Conservation (phyloP, 2,797 vertebrate genomes). For the Notolabrus celidotus region DNA sequence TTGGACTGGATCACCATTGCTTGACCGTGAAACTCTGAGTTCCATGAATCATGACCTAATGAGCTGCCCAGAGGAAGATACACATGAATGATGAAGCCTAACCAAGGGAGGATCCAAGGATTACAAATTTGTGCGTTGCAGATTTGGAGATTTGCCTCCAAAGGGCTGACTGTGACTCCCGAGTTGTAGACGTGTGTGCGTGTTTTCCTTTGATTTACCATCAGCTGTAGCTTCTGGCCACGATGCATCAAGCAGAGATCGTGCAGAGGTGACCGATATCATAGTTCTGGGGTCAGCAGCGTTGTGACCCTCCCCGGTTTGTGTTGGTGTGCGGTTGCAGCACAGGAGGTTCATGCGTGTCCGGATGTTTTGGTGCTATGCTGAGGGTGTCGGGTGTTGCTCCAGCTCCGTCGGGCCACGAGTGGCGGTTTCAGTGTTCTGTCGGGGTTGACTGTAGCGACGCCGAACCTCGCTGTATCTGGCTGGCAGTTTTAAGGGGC, state of each 20-base stretch:
- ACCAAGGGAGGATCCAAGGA: conserved; percentile 15
- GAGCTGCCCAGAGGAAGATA: conserved; percentile 10
- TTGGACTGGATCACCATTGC: background rate
- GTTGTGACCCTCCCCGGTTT: background rate
- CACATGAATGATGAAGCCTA: conserved; percentile 6
- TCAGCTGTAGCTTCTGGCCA: background rate
- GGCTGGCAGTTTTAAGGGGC: conserved; percentile 87
- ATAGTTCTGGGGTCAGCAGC: conserved; percentile 9
- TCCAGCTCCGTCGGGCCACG: conserved; percentile 78
- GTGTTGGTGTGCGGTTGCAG: background rate
- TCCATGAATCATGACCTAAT: background rate
- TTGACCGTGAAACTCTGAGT: background rate
- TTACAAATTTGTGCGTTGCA: conserved; percentile 6
- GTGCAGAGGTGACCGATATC: conserved; percentile 10
- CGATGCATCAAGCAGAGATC: conserved; percentile 2
- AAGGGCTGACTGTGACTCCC: background rate
- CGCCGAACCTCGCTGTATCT: conserved; percentile 93
- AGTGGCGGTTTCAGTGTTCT: conserved; percentile 89
- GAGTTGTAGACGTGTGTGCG: background rate
- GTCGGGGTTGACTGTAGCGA: conserved; percentile 94
- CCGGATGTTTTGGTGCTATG: conserved; percentile 54
- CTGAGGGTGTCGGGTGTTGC: conserved; percentile 55
- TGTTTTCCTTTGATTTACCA: background rate
- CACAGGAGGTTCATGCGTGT: conserved; percentile 15
- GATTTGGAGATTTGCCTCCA: conserved; percentile 1